Evolutionary conservation across 2,113 vertebrate genomes (phyloP).

Genomic region (Hippolais icterina): DNA sequence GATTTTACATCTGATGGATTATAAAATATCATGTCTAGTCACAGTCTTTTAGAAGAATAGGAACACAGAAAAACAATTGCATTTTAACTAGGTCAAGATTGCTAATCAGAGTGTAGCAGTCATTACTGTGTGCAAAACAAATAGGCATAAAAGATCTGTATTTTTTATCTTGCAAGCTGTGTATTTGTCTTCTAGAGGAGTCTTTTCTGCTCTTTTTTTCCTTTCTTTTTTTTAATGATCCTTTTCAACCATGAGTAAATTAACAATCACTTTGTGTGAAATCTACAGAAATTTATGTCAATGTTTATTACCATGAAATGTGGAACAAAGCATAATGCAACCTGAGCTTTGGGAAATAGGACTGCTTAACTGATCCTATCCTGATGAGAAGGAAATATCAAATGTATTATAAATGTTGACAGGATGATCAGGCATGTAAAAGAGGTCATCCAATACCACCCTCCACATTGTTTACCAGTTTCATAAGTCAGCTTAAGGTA

Average conservation of each 20-base stretch:
- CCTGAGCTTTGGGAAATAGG: conserved; percentile 44
- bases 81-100: conserved; percentile 68
- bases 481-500: conserved; percentile 61
- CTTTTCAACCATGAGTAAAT: conserved; percentile 48
- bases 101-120: conserved; percentile 58
- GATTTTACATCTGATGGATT: conserved; percentile 68
- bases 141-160: conserved; percentile 25
- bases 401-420: conserved; percentile 42
- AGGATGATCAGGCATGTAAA: conserved; percentile 52
- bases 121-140: conserved; percentile 62
- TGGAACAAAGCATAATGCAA: conserved; percentile 53
- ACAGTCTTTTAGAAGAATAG: conserved; percentile 60
- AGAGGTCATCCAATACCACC: conserved; percentile 37
- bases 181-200: conserved; percentile 13
- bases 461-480: conserved; percentile 40
- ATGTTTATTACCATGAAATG: conserved; percentile 34
- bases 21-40: conserved; percentile 71
- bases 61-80: conserved; percentile 62
- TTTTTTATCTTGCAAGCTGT: not conserved
- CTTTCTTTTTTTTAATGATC: not conserved
- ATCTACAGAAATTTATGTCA: conserved; percentile 65
- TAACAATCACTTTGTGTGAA: conserved; percentile 52
- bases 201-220: not conserved
- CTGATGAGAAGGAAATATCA: conserved; percentile 46
- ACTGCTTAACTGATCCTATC: conserved; percentile 54